Evolutionary conservation across 2,888 invertebrate genomes (phyloP), one percentile per base, ranked within the genome.

Genomic region (Synergus japonicus): DNA sequence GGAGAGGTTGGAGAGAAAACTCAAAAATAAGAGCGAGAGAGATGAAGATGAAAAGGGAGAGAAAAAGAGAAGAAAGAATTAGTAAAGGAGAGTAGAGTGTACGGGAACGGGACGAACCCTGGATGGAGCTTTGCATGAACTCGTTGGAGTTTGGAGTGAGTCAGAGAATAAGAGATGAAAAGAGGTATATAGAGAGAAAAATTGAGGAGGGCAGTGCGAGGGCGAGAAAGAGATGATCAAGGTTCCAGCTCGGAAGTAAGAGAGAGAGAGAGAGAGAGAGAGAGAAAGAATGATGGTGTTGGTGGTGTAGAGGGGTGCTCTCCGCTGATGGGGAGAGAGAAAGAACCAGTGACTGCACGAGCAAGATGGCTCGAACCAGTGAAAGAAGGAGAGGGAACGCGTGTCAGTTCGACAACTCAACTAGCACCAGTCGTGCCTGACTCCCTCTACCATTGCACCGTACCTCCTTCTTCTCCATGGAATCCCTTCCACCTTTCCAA

Each of bases 361-460:
- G 64, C 63, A 73, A 77, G 67, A 77, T 78, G 81, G 83, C 22
- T 44, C 63, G 78, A 77, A 82, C 54, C 76, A 84, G 64, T 13
- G 63, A 12, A 29, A 76, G 78, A 84, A 85, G 84, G 88, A 87
- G 84, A 82, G 78, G 85, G 77, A 77, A 88, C 91, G 90, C 91
- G 92, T 92, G 92, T 92, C 92, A 92, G 91, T 89, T 91, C 91
- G 92, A 92, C 92, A 92, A 92, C 92, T 92, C 92, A 92, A 92
- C 92, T 92, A 92, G 92, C 92, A 90, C 91, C 89, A 89, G 84
- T 85, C 88, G 87, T 86, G 88, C 87, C 88, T 88, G 87, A 86
- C 87, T 86, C 87, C 87, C 80, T 82, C 88, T 82, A 81, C 79
- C 58, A 60, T 63, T 77, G 77, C 63, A 81, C 84, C 83, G 82